Conservation (phyloP, 2,888 invertebrate genomes). For the Drosophila dives region DNA sequence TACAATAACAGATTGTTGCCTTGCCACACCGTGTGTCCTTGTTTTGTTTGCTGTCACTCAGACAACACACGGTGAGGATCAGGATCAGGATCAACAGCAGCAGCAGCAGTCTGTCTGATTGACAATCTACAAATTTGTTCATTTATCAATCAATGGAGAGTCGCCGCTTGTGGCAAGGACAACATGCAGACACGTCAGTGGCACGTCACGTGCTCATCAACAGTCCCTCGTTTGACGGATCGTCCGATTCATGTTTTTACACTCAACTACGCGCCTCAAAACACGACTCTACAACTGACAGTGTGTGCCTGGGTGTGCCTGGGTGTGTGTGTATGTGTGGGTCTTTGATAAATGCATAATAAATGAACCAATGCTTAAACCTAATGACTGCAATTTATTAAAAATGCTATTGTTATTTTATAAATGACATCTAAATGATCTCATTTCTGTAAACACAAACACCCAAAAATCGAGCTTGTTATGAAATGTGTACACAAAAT, state of each 20-base stretch:
- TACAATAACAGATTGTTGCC: constrained; percentile 48
- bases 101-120: constrained; percentile 43
- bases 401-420: not conserved
- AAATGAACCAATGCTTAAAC: constrained; percentile 3
- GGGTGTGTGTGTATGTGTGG: constrained; percentile 2
- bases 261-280: constrained; percentile 59
- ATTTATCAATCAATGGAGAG: constrained; percentile 71
- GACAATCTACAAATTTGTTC: constrained; percentile 76
- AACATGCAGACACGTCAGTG: constrained; percentile 33
- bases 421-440: not conserved
- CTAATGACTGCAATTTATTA: constrained; percentile 9
- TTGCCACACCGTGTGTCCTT: constrained; percentile 61
- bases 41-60: constrained; percentile 50
- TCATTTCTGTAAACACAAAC: not conserved
- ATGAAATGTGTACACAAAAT: not conserved
- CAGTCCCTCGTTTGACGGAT: constrained; percentile 60
- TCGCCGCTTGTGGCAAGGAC: constrained; percentile 44
- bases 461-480: not conserved
- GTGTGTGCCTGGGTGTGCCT: constrained; percentile 9
- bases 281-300: constrained; percentile 26
- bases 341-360: constrained; percentile 9
- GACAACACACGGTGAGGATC: constrained; percentile 49
- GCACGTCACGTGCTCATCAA: constrained; percentile 15
- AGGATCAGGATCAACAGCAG: not conserved
- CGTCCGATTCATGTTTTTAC: constrained; percentile 69